Conservation (phyloP, 37 sponge, comb jelly and placozoan genomes). For the Ephydatia muelleri region DNA sequence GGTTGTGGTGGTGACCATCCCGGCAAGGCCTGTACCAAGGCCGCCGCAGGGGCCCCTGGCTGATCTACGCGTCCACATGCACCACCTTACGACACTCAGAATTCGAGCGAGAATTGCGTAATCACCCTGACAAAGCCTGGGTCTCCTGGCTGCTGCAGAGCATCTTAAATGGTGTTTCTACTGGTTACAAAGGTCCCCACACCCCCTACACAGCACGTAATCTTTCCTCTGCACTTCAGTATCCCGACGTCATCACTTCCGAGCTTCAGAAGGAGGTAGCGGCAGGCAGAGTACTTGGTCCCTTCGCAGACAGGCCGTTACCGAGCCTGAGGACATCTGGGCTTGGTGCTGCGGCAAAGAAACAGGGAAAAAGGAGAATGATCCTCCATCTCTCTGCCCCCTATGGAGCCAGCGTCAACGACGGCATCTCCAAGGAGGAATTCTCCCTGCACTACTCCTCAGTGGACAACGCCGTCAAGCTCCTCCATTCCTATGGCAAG, state of each 20-base stretch:
- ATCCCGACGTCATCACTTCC: slow-evolving; percentile 13
- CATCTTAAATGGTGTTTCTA: slow-evolving; percentile 10
- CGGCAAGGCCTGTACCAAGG: slow-evolving; percentile 15
- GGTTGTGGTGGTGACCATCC: slow-evolving; percentile 35
- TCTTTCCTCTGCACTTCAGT: slow-evolving; percentile 21
- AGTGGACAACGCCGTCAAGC: no score
- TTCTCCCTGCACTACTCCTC: no score
- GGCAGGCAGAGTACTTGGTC: no score
- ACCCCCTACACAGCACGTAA: slow-evolving; percentile 10
- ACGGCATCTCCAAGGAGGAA: no score
- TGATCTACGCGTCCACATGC: slow-evolving; percentile 4
- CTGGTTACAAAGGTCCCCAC: slow-evolving; percentile 32
- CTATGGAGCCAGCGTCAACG: no score
- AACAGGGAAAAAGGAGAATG: slow-evolving; percentile 12
- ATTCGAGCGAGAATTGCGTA: slow-evolving; percentile 21
- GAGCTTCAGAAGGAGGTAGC: no score
- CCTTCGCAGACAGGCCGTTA: no score
- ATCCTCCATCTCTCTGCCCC: background rate
- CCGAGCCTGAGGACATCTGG: no score
- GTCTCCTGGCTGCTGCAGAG: slow-evolving; percentile 10
- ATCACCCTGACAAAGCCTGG: no score
- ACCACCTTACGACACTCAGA: slow-evolving; percentile 20
- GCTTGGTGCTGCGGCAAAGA: no score
- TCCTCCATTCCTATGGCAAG: no score
- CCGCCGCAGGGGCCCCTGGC: slow-evolving; percentile 20